Evolutionary conservation across 2,113 vertebrate species (phyloP).

Genomic region (Gracilinanus agilis): DNA sequence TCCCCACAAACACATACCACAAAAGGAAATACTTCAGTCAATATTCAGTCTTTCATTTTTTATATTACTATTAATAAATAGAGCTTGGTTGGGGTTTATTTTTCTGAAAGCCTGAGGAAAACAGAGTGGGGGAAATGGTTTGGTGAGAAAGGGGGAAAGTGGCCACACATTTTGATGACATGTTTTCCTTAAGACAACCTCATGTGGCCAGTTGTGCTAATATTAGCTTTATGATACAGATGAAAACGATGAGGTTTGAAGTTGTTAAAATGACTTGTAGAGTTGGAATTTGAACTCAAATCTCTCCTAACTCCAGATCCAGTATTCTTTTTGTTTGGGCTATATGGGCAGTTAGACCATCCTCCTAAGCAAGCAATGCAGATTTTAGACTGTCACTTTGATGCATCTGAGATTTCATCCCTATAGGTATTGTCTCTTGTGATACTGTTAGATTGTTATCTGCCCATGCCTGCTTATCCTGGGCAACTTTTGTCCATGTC

Average conservation of each 20-base stretch:
- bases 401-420: not conserved
- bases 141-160: not conserved
- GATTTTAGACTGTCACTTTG: not conserved
- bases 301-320: not conserved
- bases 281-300: not conserved
- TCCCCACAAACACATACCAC: not conserved
- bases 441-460: not conserved
- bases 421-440: not conserved
- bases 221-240: not conserved
- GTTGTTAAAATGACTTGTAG: not conserved
- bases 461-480: not conserved
- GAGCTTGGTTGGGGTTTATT: not conserved
- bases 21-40: not conserved
- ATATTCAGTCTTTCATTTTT: conserved; percentile 11
- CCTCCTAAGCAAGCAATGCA: not conserved
- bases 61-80: not conserved
- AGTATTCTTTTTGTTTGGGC: not conserved
- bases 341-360: not conserved
- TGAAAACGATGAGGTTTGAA: not conserved
- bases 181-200: not conserved
- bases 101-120: not conserved
- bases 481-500: not conserved
- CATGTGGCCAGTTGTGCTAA: not conserved
- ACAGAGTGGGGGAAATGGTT: not conserved
- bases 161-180: conserved; percentile 27